Percentiles rank a stretch among this genome's conserved stretches.
Conservation (phyloP, 1,140 invertebrate species). For the Bombus haemorrhoidalis region DNA sequence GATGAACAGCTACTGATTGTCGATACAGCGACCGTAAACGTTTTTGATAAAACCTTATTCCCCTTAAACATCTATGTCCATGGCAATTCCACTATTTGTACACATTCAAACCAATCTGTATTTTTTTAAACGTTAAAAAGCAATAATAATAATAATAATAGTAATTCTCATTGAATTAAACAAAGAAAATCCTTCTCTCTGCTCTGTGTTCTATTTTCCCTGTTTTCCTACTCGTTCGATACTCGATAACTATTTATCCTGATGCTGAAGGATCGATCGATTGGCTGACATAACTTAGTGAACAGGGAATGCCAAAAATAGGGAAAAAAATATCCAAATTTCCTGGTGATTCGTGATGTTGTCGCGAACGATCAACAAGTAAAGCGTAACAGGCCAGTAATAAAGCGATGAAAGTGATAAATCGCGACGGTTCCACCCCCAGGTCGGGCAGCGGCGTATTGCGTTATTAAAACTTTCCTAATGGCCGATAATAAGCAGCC, state of each 20-base stretch:
- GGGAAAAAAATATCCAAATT: background rate
- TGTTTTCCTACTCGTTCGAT: background rate
- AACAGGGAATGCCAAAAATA: background rate
- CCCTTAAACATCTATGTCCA: background rate
- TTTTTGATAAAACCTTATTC: background rate
- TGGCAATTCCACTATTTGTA: no score
- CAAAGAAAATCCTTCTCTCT: no score
- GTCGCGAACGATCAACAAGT: slow-evolving; percentile 69
- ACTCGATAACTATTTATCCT: background rate
- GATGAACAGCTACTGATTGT: background rate
- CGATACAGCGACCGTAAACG: background rate
- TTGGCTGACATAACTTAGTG: background rate
- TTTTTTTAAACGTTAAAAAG: background rate
- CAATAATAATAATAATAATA: no score
- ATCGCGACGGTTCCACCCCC: slow-evolving; percentile 66
- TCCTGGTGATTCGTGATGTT: slow-evolving; percentile 34
- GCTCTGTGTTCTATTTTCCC: no score
- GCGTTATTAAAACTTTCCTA: slow-evolving; percentile 73
- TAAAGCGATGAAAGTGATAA: slow-evolving; percentile 73
- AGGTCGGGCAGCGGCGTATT: slow-evolving; percentile 58
- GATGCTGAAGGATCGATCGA: background rate
- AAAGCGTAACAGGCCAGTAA: slow-evolving; percentile 65
- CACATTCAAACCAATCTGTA: background rate
- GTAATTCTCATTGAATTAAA: no score
- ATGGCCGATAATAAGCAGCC: slow-evolving; percentile 72